Evolutionary conservation across 2,113 vertebrate genomes (phyloP).

Genomic region (Pachypanchax playfairii): DNA sequence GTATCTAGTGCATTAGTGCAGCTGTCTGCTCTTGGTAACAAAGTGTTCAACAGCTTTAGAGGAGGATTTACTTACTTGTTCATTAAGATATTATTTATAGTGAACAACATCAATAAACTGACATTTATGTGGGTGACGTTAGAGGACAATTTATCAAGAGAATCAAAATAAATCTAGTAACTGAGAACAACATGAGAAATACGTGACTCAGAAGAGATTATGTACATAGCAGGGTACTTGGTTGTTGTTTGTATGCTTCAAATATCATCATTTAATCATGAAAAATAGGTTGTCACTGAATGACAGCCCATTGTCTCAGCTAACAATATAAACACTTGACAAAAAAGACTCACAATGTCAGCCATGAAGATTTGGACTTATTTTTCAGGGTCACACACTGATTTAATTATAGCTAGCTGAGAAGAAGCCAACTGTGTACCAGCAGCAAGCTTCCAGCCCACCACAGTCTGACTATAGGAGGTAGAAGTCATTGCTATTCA

Average conservation of each 20-base stretch:
- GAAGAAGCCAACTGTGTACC: conserved; percentile 20
- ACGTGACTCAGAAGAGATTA: too few relatives aligned
- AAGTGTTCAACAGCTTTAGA: not conserved
- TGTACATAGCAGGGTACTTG: too few relatives aligned
- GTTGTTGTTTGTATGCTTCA: too few relatives aligned
- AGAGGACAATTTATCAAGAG: not conserved
- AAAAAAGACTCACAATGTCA: not conserved
- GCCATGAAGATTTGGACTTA: not conserved
- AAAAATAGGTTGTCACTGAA: not conserved
- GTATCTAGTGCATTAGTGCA: not conserved
- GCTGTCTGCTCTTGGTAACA: too few relatives aligned
- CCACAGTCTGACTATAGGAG: conserved; percentile 32
- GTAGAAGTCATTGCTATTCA: conserved; percentile 26
- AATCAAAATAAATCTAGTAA: not conserved
- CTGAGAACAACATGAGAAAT: not conserved
- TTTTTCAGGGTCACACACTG: conserved; percentile 12
- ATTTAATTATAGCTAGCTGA: conserved; percentile 23
- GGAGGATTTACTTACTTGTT: not conserved
- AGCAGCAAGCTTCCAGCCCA: conserved; percentile 26
- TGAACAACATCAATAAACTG: not conserved
- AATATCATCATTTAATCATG: too few relatives aligned
- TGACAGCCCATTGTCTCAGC: not conserved
- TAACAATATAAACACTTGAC: not conserved
- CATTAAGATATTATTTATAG: not conserved
- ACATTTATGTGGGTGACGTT: not conserved